Conservation (phyloP, 2,797 vertebrate species). For the Loris lydekkerianus region DNA sequence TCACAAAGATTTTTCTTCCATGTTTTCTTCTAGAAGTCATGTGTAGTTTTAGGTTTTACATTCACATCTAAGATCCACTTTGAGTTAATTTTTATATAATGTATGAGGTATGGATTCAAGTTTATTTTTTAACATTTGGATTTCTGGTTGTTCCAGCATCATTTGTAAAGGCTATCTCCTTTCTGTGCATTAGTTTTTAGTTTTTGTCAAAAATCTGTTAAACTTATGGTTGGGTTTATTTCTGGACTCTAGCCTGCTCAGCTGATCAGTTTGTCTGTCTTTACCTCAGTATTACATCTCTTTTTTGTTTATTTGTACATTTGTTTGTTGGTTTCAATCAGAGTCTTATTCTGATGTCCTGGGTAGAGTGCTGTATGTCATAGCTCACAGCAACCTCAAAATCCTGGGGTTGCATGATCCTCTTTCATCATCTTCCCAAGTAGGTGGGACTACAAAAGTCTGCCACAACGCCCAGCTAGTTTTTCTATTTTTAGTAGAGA, state of each 20-base stretch:
- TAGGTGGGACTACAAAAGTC: no score
- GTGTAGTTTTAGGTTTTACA: conserved; percentile 21
- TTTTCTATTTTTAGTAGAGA: no score
- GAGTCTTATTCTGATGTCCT: no score
- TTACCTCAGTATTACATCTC: neutral
- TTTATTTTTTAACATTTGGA: conserved; percentile 27
- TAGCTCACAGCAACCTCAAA: no score
- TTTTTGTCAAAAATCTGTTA: neutral
- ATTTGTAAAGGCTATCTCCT: conserved; percentile 19
- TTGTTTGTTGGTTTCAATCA: no score
- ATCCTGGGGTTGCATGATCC: no score
- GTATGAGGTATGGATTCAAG: neutral
- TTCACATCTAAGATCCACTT: neutral
- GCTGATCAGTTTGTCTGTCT: neutral
- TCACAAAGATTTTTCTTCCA: neutral
- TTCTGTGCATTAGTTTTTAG: neutral
- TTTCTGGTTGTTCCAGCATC: neutral
- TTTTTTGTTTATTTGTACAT: no score
- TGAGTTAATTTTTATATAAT: conserved; percentile 39
- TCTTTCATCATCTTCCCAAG: no score
- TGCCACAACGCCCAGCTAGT: no score
- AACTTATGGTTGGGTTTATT: neutral
- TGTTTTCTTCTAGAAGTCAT: neutral
- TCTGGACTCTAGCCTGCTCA: neutral
- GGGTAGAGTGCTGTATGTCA: no score